These are phyloP conservation scores for Chloroclysta siterata DNA, from an alignment of 2,888 invertebrate species.

Conservation along the genomic window DNA sequence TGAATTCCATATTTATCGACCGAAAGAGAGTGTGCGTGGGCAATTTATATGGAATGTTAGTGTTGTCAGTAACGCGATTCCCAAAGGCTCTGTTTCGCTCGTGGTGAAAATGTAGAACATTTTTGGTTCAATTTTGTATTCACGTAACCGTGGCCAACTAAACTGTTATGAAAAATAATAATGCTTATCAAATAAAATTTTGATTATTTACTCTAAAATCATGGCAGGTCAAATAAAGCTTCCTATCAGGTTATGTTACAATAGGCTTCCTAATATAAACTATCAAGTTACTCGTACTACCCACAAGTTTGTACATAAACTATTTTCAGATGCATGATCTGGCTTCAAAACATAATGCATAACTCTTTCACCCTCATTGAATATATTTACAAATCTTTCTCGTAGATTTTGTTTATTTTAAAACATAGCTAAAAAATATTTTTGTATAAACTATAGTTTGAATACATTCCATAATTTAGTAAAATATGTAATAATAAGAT, in stretches of 20 bases:
- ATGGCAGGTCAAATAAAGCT: conserved; percentile 19
- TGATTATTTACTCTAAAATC: not conserved
- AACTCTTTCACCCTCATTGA: conserved; percentile 24
- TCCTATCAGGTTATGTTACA: conserved; percentile 17
- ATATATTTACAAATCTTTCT: not conserved
- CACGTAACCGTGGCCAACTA: conserved; percentile 10
- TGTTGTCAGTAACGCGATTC: not conserved
- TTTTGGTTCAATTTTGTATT: conserved; percentile 16
- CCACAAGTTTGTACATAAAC: conserved; percentile 17
- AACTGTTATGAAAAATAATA: conserved; percentile 28
- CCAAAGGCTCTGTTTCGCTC: not conserved
- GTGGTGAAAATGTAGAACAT: not conserved
- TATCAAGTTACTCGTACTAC: conserved; percentile 22
- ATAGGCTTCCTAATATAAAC: conserved; percentile 16
- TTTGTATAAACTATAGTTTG: not conserved
- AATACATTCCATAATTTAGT: not conserved
- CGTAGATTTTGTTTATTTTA: too few species aligned
- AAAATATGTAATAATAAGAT: not conserved
- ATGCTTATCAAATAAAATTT: conserved; percentile 26
- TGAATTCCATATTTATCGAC: not conserved
- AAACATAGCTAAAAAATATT: too few species aligned
- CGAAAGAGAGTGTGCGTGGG: not conserved
- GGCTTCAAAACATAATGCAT: conserved; percentile 47
- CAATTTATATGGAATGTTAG: not conserved
- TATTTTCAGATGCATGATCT: conserved; percentile 49